Conservation (phyloP, 1,140 invertebrate genomes). For the Drosophila persimilis region DNA sequence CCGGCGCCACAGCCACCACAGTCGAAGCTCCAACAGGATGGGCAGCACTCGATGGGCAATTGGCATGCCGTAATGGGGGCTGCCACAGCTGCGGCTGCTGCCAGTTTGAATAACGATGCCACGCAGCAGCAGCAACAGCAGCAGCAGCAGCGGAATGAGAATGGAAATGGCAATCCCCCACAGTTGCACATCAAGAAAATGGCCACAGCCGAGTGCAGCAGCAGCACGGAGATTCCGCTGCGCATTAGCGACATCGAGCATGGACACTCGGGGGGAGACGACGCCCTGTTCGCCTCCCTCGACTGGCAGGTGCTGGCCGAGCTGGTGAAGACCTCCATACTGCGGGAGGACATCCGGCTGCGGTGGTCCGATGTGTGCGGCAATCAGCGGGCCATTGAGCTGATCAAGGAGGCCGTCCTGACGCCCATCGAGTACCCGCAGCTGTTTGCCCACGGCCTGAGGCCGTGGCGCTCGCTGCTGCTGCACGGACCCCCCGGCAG, state of each 20-base stretch:
- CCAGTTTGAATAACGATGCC: constrained; percentile 26
- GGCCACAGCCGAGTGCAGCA: constrained; percentile 10
- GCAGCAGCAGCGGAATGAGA: constrained; percentile 10
- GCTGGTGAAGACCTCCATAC: constrained; percentile 67
- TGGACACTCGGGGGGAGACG: constrained; percentile 47
- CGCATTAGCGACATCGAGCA: constrained; percentile 69
- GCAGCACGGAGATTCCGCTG: background rate
- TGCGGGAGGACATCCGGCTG: constrained; percentile 57
- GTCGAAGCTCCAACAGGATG: background rate
- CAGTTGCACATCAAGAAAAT: constrained; percentile 61
- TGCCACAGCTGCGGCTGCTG: constrained; percentile 47
- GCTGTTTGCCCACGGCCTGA: constrained; percentile 90
- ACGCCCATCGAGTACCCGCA: constrained; percentile 94
- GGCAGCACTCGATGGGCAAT: constrained; percentile 22
- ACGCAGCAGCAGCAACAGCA: constrained; percentile 10
- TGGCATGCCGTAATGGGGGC: constrained; percentile 64
- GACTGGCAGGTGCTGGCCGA: constrained; percentile 75
- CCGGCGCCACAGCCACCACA: background rate
- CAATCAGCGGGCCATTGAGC: constrained; percentile 89
- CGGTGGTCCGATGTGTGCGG: constrained; percentile 90
- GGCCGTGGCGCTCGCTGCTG: constrained; percentile 93
- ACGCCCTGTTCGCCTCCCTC: constrained; percentile 50
- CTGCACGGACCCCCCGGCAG: constrained; percentile 93
- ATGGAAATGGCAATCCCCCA: background rate
- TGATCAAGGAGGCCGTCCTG: constrained; percentile 95